phyloP scores from a whole-genome alignment of 2,797 vertebrate genomes.

The Gallinago nigripennis region DNA sequence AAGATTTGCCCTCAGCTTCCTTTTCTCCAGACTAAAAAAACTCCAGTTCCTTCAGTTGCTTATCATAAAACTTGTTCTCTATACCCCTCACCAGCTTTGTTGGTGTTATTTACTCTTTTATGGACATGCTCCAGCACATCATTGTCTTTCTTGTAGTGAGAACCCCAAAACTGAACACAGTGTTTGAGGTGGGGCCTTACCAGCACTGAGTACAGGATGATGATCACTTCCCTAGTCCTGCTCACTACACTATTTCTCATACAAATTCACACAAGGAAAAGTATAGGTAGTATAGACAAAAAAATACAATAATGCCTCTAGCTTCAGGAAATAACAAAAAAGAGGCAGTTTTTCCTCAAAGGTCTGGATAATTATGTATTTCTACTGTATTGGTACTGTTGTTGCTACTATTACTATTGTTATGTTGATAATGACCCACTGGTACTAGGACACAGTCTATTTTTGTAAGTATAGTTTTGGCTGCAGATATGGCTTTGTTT shows the following conservation, averaged over 20 bases:
- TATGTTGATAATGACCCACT: not conserved
- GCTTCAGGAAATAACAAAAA: constrained; percentile 1
- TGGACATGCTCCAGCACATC: not conserved
- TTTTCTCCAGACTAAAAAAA: not conserved
- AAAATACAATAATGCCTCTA: not conserved
- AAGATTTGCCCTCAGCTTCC: not conserved
- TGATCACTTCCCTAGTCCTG: not conserved
- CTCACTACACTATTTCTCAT: not conserved
- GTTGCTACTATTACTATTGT: not conserved
- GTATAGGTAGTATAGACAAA: not conserved
- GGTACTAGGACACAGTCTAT: not conserved
- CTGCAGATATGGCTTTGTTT: not conserved
- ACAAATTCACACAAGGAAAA: not conserved
- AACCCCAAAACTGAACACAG: not conserved
- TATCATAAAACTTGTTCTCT: not conserved
- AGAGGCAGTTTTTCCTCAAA: not conserved
- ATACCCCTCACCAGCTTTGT: not conserved
- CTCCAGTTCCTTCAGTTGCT: not conserved
- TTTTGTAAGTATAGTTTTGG: not conserved
- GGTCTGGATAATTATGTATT: not conserved
- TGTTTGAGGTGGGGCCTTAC: not conserved
- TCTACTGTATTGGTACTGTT: not conserved
- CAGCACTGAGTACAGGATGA: not conserved
- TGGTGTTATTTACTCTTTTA: not conserved
- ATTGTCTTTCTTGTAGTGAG: not conserved